Evolutionary conservation across 2,113 vertebrate genomes (phyloP).

Genomic region (Pica pica): DNA sequence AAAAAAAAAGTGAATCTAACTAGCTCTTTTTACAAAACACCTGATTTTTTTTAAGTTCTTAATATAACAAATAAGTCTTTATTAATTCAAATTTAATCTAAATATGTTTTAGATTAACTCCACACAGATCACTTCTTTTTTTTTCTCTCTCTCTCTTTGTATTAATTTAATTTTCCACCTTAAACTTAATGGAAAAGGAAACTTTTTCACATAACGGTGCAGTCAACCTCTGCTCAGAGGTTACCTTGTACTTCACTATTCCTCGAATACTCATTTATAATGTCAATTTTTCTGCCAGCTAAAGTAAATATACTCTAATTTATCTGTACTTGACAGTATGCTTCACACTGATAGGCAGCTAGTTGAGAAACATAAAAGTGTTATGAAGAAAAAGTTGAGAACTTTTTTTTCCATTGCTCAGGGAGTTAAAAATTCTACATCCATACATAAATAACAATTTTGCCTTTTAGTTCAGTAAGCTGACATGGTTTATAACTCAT

Average conservation of each 20-base stretch:
- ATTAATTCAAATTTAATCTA: background rate
- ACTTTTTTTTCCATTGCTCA: background rate
- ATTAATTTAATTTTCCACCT: background rate
- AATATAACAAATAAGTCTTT: background rate
- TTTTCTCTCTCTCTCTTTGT: fast-evolving
- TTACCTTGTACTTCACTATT: background rate
- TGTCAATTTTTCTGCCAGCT: background rate
- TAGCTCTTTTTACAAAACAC: background rate
- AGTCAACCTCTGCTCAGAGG: background rate
- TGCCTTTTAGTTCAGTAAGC: background rate
- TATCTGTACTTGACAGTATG: background rate
- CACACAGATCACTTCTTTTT: background rate
- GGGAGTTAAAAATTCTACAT: background rate
- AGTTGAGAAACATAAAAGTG: background rate
- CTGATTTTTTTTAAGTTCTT: background rate
- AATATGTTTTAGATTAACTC: background rate
- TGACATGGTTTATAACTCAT: background rate
- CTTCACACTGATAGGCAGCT: background rate
- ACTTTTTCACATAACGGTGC: background rate
- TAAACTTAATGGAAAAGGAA: background rate
- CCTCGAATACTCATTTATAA: background rate
- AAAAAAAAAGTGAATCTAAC: background rate
- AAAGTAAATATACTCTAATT: background rate
- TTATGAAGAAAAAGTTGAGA: background rate
- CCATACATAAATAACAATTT: background rate